Evolutionary conservation across 2,113 vertebrate genomes (phyloP), one percentile per base, ranked within the genome.

Genomic region (Microtus richardsoni): DNA sequence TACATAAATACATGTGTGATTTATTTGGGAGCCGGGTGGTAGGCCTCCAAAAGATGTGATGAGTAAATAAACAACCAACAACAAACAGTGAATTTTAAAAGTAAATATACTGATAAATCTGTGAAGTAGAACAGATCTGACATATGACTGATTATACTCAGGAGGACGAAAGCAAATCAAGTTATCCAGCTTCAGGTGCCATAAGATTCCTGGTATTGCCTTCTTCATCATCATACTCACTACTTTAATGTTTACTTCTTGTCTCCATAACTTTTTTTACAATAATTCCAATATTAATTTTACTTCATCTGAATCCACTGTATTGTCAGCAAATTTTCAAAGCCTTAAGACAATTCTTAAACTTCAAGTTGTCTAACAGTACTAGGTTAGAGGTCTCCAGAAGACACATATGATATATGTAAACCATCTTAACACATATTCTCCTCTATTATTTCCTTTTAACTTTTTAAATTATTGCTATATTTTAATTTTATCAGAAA

Each of bases 181-280:
- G 0, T 2, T 88, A 28, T 9, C 4, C 33, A 26, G 8, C 0
- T 3, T 84, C 12, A 54, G 0, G 10, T 84, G 13, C 12, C 5
- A 5, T 5, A 83, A 60, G 39, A 68, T 36, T 2, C 19, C 24
- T 49, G 28, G 2, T 5, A 6, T 36, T 24, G 17, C 26, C 1
- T 86, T 78, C 26, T 12, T 84, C 39, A 52, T 2, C 33, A 71
- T 60, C 41, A 33, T 0, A 12, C 1, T 79, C 2, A 16, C 49
- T 33, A 39, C 22, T 70, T 49, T 60, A 91, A 47, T 6, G 54
- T 64, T 9, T 52, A 49, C 8, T 62, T 70, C 0, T 41, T 5
- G 44, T 89, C 22, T 33, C 44, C 70, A 41, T n/a, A 58, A 21
- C 21, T 3, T 82, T 64, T 70, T 71, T 77, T 60, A 80, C 82